Evolutionary conservation across 2,888 invertebrate species (phyloP), one percentile per base, ranked within the genome.

Genomic region (Acronicta leporina): DNA sequence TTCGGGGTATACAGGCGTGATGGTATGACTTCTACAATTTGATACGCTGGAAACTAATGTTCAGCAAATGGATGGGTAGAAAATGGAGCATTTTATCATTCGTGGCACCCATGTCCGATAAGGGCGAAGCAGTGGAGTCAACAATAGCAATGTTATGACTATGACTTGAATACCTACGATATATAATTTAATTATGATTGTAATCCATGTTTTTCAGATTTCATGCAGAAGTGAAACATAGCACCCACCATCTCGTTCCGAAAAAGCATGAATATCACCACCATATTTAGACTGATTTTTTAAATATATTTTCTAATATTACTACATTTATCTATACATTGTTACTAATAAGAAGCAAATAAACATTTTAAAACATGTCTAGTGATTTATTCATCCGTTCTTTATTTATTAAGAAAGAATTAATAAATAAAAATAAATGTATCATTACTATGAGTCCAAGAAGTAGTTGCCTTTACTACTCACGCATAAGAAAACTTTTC

Each of bases 211-310:
- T 11, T 27, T 9, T 45, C 43, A 75, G 75, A 46, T 77, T 75
- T 49, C 60, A 73, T 44, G 74, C 75, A 3, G 63, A 70, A 0
- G 74, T 75, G 6, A 68, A 68, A 9, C 56, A 73, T 54, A 68
- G 64, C 14, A 74, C 75, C 14, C 76, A 73, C 44, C 79, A 79
- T 44, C 47, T 63, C 38, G 68, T 64, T 6, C 77, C 73, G 0
- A 15, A 75, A 35, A 58, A 59, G 25, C 64, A 75, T 47, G 67
- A 74, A 38, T 63, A 79, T 49, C 74, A 77, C 46, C 68, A 73
- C 27, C 50, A 50, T 16, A 44, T 42, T 9, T 48, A 67, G 30
- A 38, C 38, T 49, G 33, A 70, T n/a, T 25, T 5, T 43, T 0
- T 3, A 9, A 42, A 13, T 33, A 40, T 60, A 5, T 25, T 47